Percentiles rank a stretch among this genome's conserved stretches.
Evolutionary conservation across 2,888 invertebrate species (phyloP).

Genomic region (Andrena hattorfiana): DNA sequence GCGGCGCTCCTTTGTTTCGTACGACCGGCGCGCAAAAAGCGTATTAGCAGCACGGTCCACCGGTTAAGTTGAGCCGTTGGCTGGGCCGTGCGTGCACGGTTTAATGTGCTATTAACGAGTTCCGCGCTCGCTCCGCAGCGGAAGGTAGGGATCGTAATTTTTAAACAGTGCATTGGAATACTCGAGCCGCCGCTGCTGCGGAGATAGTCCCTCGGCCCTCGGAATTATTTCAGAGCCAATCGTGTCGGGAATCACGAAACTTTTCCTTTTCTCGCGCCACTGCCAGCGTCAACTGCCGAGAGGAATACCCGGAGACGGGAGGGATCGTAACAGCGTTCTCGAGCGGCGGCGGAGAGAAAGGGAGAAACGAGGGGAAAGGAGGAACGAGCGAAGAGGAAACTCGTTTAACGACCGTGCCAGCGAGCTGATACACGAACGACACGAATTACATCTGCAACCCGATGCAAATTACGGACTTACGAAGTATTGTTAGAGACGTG

Average conservation of each 20-base stretch:
- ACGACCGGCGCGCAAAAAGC: neutral
- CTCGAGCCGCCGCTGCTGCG: constrained; percentile 3
- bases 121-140: neutral
- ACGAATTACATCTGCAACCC: constrained; percentile 73
- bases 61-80: neutral
- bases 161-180: neutral
- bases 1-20: constrained; percentile 26
- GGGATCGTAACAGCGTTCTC: constrained; percentile 44
- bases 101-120: constrained; percentile 14
- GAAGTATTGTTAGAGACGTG: constrained; percentile 72
- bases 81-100: neutral
- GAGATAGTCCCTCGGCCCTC: constrained; percentile 12
- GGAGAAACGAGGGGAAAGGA: constrained; percentile 10
- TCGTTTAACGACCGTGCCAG: constrained; percentile 71
- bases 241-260: constrained; percentile 70
- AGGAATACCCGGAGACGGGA: constrained; percentile 41
- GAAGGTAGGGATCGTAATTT: constrained; percentile 22
- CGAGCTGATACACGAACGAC: constrained; percentile 71
- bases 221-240: constrained; percentile 62
- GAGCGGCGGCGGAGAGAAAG: constrained; percentile 4
- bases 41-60: constrained; percentile 8
- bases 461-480: constrained; percentile 74
- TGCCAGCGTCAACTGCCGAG: constrained; percentile 61
- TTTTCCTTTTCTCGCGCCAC: constrained; percentile 61
- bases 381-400: constrained; percentile 61